A percentile compares a stretch with the other conserved stretches of the same genome.
These are phyloP conservation scores for Hirtodrosophila duncani DNA, from an alignment of 2,888 invertebrate species.

Conservation along the genomic window DNA sequence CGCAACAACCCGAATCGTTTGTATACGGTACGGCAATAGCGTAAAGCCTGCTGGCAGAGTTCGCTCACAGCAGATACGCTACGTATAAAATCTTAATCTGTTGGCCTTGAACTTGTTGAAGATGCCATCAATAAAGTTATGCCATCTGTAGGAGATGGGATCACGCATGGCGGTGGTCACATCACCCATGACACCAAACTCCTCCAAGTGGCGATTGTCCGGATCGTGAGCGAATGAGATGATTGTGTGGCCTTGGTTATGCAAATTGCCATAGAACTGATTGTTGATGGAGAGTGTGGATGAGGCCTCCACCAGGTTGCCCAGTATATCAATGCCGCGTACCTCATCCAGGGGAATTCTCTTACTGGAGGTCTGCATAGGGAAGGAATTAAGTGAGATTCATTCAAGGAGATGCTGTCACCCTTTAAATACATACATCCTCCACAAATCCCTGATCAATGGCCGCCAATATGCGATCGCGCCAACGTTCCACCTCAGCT, in stretches of 20 bases:
- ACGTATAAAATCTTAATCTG: too few species aligned
- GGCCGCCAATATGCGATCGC: slow-evolving; percentile 85
- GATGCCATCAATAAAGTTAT: slow-evolving; percentile 86
- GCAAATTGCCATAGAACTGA: slow-evolving; percentile 86
- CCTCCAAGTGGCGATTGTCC: slow-evolving; percentile 84
- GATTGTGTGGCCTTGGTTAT: slow-evolving; percentile 89
- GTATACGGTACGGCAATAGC: too few species aligned
- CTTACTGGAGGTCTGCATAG: slow-evolving; percentile 49
- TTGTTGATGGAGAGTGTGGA: slow-evolving; percentile 83
- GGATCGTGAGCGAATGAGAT: slow-evolving; percentile 89
- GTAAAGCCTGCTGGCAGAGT: too few species aligned
- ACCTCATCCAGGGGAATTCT: slow-evolving; percentile 74
- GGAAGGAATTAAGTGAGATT: background rate
- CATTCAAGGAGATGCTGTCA: too few species aligned
- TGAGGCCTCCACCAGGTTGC: slow-evolving; percentile 87
- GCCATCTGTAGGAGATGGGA: slow-evolving; percentile 92
- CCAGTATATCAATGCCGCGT: slow-evolving; percentile 87
- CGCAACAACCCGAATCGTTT: too few species aligned
- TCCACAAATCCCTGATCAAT: slow-evolving; percentile 84
- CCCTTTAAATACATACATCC: slow-evolving; percentile 78
- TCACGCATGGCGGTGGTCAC: slow-evolving; percentile 91
- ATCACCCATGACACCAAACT: slow-evolving; percentile 88
- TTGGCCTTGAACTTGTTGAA: slow-evolving; percentile 87
- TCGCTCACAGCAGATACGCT: too few species aligned
- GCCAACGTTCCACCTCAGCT: slow-evolving; percentile 86